Percentiles rank a stretch among this genome's conserved stretches.
These are phyloP conservation scores for Cepphus grylle DNA, from an alignment of 2,113 vertebrate genomes.

Conservation along the genomic window DNA sequence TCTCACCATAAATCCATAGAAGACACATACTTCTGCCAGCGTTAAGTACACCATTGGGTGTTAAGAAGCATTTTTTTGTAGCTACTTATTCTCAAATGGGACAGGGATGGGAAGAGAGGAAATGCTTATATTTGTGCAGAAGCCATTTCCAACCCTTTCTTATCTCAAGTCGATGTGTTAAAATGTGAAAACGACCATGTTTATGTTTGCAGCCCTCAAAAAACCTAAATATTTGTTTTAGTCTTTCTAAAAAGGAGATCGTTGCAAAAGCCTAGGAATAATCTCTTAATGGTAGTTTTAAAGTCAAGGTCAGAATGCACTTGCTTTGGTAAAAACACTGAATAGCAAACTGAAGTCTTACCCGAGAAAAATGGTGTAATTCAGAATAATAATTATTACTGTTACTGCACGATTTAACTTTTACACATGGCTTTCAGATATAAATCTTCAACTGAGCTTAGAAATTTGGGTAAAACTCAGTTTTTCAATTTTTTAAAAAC, in stretches of 20 bases:
- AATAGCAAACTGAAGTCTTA: not conserved
- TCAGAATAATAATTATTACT: not conserved
- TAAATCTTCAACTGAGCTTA: not conserved
- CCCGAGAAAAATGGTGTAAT: not conserved
- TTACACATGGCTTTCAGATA: not conserved
- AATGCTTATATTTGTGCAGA: not conserved
- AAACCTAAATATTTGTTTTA: not conserved
- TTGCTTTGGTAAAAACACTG: not conserved
- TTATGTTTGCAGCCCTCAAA: not conserved
- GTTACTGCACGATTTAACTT: not conserved
- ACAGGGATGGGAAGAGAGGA: not conserved
- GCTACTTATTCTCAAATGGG: not conserved
- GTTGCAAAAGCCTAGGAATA: not conserved
- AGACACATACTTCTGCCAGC: not conserved
- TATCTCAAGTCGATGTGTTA: not conserved
- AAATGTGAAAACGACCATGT: not conserved
- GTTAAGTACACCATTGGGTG: not conserved
- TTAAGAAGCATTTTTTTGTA: constrained; percentile 9
- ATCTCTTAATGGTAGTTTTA: not conserved
- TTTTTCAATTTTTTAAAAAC: rapidly evolving
- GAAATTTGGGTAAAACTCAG: not conserved
- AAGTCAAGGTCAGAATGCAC: not conserved
- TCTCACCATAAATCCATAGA: constrained; percentile 8
- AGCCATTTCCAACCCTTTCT: not conserved
- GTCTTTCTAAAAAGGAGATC: not conserved